A percentile compares a stretch with the other conserved stretches of the same genome.
Evolutionary conservation across 2,888 invertebrate genomes (phyloP).

Genomic region (Stenoptilia bipunctidactyla): DNA sequence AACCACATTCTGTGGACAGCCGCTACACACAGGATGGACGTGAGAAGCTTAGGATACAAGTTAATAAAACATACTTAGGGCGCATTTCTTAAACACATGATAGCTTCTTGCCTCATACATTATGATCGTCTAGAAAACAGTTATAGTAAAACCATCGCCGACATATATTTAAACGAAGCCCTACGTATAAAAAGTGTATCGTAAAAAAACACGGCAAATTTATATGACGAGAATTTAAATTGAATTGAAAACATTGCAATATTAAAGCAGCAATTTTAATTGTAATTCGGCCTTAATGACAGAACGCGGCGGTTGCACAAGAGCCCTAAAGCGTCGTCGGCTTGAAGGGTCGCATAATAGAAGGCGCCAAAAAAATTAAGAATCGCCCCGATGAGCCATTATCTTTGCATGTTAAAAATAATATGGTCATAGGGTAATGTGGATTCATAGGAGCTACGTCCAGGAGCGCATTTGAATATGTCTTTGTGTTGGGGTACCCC

Average conservation of each 20-base stretch:
- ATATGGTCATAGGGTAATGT: constrained; percentile 68
- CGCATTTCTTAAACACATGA: too few relatives aligned
- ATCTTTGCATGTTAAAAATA: constrained; percentile 69
- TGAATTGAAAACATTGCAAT: too few relatives aligned
- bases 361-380: constrained; percentile 65
- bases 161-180: too few relatives aligned
- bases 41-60: background rate
- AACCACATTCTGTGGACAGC: background rate
- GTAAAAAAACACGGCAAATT: too few relatives aligned
- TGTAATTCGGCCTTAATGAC: constrained; percentile 46
- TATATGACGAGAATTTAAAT: too few relatives aligned
- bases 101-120: too few relatives aligned
- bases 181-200: too few relatives aligned
- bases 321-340: constrained; percentile 61
- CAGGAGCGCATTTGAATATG: constrained; percentile 68
- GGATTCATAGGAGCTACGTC: constrained; percentile 65
- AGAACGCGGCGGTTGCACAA: constrained; percentile 53
- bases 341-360: constrained; percentile 54
- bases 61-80: too few relatives aligned
- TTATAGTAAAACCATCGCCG: too few relatives aligned
- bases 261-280: background rate
- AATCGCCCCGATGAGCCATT: constrained; percentile 69
- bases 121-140: too few relatives aligned
- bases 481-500: constrained; percentile 40
- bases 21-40: background rate